Evolutionary conservation across 2,888 invertebrate genomes (phyloP).

Genomic region (Alloplasta piceator): DNA sequence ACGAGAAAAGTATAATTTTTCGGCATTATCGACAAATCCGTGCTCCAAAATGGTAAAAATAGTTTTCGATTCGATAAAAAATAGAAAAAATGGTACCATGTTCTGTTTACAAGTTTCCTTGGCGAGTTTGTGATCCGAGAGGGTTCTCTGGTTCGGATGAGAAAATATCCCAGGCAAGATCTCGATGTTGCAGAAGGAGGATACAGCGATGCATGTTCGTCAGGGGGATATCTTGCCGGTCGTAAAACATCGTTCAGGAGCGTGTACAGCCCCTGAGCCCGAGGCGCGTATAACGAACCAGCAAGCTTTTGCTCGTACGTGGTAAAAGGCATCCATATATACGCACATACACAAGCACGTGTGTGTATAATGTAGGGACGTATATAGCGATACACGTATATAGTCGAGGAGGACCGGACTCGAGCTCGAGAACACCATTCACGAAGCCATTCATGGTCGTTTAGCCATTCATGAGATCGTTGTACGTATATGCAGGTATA

Average conservation of each 20-base stretch:
- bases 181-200: constrained; percentile 38
- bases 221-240: constrained; percentile 43
- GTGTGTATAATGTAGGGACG: neutral
- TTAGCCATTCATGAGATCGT: constrained; percentile 63
- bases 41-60: neutral
- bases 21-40: too few species aligned
- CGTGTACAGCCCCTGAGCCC: constrained; percentile 45
- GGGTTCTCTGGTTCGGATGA: constrained; percentile 25
- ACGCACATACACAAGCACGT: neutral
- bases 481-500: constrained; percentile 6
- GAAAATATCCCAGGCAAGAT: constrained; percentile 16
- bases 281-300: constrained; percentile 59
- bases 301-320: constrained; percentile 34
- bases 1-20: too few species aligned
- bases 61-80: neutral
- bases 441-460: constrained; percentile 62
- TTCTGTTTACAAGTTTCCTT: neutral
- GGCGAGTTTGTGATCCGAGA: neutral
- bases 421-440: constrained; percentile 52
- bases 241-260: constrained; percentile 54
- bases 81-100: neutral
- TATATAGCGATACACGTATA: neutral
- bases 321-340: constrained; percentile 16
- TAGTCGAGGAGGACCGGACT: constrained; percentile 24
- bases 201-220: constrained; percentile 26